Evolutionary conservation across 1,140 invertebrate genomes (phyloP).

Genomic region (Epicauta chinensis): DNA sequence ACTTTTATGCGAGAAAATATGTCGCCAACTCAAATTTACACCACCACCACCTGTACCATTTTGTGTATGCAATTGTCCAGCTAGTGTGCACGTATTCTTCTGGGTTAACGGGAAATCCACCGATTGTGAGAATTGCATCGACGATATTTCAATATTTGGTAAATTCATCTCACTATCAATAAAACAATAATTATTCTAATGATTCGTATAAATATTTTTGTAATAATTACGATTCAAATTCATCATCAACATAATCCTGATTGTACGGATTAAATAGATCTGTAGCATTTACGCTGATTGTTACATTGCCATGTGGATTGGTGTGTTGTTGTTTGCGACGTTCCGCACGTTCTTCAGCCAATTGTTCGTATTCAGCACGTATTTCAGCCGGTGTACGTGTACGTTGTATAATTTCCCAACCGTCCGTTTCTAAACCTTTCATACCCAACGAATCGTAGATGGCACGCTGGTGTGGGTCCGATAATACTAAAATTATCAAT

Average conservation of each 20-base stretch:
- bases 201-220: too few relatives aligned
- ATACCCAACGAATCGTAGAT: conserved; percentile 75
- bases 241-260: conserved; percentile 45
- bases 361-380: conserved; percentile 86
- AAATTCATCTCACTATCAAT: conserved; percentile 51
- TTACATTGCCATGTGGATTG: conserved; percentile 83
- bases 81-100: conserved; percentile 73
- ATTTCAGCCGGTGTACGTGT: conserved; percentile 91
- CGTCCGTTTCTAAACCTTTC: conserved; percentile 81
- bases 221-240: conserved; percentile 34
- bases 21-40: conserved; percentile 65
- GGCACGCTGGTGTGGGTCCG: conserved; percentile 68
- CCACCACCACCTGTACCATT: conserved; percentile 79
- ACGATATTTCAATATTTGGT: conserved; percentile 79
- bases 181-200: conserved; percentile 10
- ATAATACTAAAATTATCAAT: conserved; percentile 60
- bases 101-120: conserved; percentile 87
- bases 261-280: conserved; percentile 83
- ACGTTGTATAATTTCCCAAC: conserved; percentile 85
- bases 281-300: conserved; percentile 85
- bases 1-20: conserved; percentile 71
- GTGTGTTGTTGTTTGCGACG: conserved; percentile 76
- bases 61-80: conserved; percentile 72
- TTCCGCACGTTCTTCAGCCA: conserved; percentile 74
- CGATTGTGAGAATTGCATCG: conserved; percentile 86